Evolutionary conservation across 2,797 vertebrate species (phyloP), one percentile per base, ranked within the genome.

Genomic region (Mormyrops attenuatus): DNA sequence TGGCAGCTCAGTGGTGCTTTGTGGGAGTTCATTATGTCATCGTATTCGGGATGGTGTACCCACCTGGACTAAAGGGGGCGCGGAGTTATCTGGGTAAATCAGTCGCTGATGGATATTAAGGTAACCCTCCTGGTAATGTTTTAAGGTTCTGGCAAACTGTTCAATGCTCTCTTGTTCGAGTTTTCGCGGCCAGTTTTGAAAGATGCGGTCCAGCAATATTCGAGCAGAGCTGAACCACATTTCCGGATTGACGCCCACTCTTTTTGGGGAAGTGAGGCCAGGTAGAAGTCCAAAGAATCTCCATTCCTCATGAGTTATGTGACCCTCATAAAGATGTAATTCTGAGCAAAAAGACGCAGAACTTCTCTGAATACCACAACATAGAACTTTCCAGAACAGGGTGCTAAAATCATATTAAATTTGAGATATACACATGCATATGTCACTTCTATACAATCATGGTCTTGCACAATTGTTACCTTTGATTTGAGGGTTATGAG

Each of bases 321-420:
- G 22, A 52, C 92, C 95, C 89, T 96, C 96, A 44, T 95, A 96
- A 13, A 95, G 88, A 52, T 96, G 94, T 0, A 96, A 0, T 89
- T 96, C 96, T 96, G 34, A 41, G 77, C 90, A 90, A 52, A 6
- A 22, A 20, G 80, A 85, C 7, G 3, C 44, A 85, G n/a, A 85
- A 22, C 47, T 0, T 85, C 20, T 11, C 80, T 47, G 44, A 85
- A 20, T 50, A 22, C 44, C 63, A 69, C 9, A 69, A 30, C 63
- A 69, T 2, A 30, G 26, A 30, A 69, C 63, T 30, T 69, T 34
- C 3, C 26, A 69, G 26, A 69, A 15, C 9, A 34, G 11, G 26
- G 26, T 69, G 63, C 15, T 34, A 30, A 66, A 66, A 34, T 69
- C 9, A 30, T 66, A 30, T 66, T 66, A 66, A 1, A 26, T 69